Evolutionary conservation across 1,140 invertebrate species (phyloP).

Genomic region (Paralvinella palmiformis): DNA sequence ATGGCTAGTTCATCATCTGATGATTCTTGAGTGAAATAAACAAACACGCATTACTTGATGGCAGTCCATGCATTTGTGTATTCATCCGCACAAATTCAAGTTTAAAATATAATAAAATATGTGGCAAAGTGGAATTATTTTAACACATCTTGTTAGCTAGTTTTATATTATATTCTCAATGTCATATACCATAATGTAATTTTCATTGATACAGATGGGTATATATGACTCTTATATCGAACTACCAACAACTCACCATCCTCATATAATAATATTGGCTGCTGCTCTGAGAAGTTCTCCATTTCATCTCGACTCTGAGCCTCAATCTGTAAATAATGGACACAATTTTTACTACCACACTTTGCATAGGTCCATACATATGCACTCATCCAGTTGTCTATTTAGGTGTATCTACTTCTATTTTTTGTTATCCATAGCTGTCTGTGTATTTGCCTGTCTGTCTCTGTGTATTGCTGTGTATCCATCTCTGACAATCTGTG

Average conservation of each 20-base stretch:
- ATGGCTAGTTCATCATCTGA: background rate
- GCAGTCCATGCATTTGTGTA: background rate
- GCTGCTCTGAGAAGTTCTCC: conserved; percentile 21
- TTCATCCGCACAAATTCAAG: background rate
- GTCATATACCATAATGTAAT: background rate
- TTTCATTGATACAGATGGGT: background rate
- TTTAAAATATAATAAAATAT: background rate
- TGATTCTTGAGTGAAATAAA: background rate
- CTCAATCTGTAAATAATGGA: conserved; percentile 24
- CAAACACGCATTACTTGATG: too few species aligned
- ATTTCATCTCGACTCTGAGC: conserved; percentile 30
- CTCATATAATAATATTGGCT: conserved; percentile 36
- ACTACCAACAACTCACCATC: conserved; percentile 29
- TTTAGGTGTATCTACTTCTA: background rate
- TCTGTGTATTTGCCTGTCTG: background rate
- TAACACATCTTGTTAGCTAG: background rate
- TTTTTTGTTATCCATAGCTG: background rate
- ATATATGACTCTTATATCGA: background rate
- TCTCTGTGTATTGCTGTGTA: background rate
- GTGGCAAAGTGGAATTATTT: background rate
- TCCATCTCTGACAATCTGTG: background rate
- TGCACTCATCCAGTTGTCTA: background rate
- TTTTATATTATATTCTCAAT: background rate
- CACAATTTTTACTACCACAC: background rate
- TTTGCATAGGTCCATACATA: background rate